phyloP scores from a whole-genome alignment of 2,888 invertebrate species.

The Drosophila bunnanda region DNA sequence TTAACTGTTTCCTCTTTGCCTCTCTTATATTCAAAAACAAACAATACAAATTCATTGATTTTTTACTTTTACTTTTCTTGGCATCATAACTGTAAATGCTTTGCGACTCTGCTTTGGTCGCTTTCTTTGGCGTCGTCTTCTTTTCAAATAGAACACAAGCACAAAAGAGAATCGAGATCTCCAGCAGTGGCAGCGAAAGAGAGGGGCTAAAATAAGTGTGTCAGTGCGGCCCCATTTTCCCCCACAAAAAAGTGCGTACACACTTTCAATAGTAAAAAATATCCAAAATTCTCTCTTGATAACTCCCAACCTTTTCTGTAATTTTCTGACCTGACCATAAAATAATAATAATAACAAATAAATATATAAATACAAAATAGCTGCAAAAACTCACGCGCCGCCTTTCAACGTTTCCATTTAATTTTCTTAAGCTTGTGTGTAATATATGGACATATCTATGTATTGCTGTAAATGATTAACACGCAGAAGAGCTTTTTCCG shows the following conservation, averaged over 20 bases:
- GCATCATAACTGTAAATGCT: constrained; percentile 39
- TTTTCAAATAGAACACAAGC: constrained; percentile 31
- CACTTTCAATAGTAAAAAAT: background rate
- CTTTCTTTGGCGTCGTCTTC: constrained; percentile 53
- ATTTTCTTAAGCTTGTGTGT: background rate
- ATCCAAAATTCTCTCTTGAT: background rate
- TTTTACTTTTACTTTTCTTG: constrained; percentile 68
- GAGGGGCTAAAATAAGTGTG: constrained; percentile 24
- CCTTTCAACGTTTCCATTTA: background rate
- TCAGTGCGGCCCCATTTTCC: constrained; percentile 17
- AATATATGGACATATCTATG: background rate
- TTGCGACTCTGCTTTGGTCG: constrained; percentile 36
- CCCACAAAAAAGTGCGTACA: constrained; percentile 14
- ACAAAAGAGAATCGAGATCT: constrained; percentile 25
- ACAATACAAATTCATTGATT: constrained; percentile 62
- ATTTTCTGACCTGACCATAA: constrained; percentile 1
- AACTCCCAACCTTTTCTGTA: background rate
- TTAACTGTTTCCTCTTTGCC: background rate
- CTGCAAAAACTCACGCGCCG: constrained; percentile 1
- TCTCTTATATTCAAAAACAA: constrained; percentile 21
- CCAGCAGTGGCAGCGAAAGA: background rate
- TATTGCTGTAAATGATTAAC: constrained; percentile 49
- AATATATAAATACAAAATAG: background rate
- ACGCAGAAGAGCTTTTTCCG: background rate
- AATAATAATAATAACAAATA: background rate